Evolutionary conservation across 2,888 invertebrate species (phyloP), one percentile per base, ranked within the genome.

Genomic region (Choristoneura rosaceana): DNA sequence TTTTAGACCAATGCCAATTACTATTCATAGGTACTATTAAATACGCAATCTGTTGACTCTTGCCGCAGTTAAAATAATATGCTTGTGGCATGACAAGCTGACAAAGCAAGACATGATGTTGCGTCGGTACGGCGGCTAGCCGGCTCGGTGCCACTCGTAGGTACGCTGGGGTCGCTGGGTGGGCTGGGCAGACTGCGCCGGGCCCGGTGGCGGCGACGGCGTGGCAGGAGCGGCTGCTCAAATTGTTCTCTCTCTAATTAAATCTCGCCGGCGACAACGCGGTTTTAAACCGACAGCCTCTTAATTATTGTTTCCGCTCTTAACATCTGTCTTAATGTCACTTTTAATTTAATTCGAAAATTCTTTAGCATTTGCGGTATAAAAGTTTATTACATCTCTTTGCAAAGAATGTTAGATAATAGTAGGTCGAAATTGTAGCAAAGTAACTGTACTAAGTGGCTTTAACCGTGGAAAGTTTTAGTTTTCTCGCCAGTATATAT

Each of bases 251-350:
- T 87, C 92, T 87, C 90, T 94, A 93, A 94, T 94, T 94, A 93
- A 93, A 94, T 93, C 92, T 90, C 89, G 87, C 87, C 87, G 87
- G 82, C 88, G 86, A 89, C 89, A 88, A 84, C 88, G 91, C 89
- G 91, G 92, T 91, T 90, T 87, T 88, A 88, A 88, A 90, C 90
- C 90, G 92, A 89, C 92, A 88, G 89, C 91, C 91, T 93, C 93
- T 93, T 93, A 92, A 93, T 93, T 93, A 93, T 93, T 92, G 91
- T 91, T 89, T 89, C 88, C 87, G 88, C 89, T 88, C 90, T 92
- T 92, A 93, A 93, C 93, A 92, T 92, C 91, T 91, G 92, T 91
- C 92, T 93, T 92, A 90, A 90, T 87, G 90, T 91, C 92, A 91
- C 90, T 90, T 92, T 89, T 82, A 86, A 86, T 90, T 91, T 90